These are phyloP conservation scores for Sipunculus nudus DNA, from an alignment of 2,888 invertebrate species.

Conservation along the genomic window DNA sequence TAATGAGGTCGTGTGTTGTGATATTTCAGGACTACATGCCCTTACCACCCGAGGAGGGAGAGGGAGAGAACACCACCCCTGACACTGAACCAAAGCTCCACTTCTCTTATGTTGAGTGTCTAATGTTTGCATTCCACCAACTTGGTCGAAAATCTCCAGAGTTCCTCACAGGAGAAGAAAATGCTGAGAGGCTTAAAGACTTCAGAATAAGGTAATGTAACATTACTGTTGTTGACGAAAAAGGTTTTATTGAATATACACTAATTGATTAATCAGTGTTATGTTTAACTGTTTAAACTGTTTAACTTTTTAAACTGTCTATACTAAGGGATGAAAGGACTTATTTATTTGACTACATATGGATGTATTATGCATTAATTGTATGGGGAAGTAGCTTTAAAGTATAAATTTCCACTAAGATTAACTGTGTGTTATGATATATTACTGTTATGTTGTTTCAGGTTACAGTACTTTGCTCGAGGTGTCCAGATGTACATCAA, in stretches of 20 bases:
- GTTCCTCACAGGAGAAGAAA: conserved; percentile 73
- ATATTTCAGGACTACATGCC: conserved; percentile 84
- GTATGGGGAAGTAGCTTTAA: no score
- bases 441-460: no score
- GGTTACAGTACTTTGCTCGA: conserved; percentile 91
- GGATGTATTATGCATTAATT: no score
- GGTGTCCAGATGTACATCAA: conserved; percentile 88
- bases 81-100: conserved; percentile 82
- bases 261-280: no score
- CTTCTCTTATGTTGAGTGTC: conserved; percentile 92
- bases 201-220: conserved; percentile 74
- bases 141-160: conserved; percentile 83
- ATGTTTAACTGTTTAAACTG: no score
- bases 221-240: conserved; percentile 6
- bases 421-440: no score
- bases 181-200: conserved; percentile 82
- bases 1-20: no score
- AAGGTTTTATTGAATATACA: conserved; percentile 2
- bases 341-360: no score
- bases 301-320: no score
- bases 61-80: conserved; percentile 69
- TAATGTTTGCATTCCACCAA: conserved; percentile 80
- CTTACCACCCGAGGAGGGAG: conserved; percentile 78
- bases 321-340: no score
- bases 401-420: no score